A percentile compares a stretch with the other conserved stretches of the same genome.
These are phyloP conservation scores for Calephelis virginiensis DNA, from an alignment of 1,140 invertebrate species.

Conservation along the genomic window DNA sequence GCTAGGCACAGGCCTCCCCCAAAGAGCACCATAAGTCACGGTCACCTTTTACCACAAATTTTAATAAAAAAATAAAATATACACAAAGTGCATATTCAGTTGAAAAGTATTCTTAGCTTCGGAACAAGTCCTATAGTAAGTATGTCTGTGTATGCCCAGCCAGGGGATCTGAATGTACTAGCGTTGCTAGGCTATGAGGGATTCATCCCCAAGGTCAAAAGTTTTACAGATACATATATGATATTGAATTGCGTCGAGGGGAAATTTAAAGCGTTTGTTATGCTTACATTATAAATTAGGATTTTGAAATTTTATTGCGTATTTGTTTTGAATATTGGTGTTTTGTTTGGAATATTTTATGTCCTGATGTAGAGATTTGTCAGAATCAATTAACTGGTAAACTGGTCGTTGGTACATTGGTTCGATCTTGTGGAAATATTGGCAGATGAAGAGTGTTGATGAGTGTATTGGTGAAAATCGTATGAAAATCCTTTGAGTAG, in stretches of 20 bases:
- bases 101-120: conserved; percentile 47
- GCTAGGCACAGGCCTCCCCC: too few species aligned
- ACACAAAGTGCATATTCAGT: conserved; percentile 8
- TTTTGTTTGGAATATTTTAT: not conserved
- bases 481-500: too few species aligned
- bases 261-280: conserved; percentile 25
- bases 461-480: too few species aligned
- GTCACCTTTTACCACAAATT: too few species aligned
- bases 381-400: too few species aligned
- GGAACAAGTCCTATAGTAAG: conserved; percentile 44
- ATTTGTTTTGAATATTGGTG: not conserved
- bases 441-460: too few species aligned
- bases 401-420: too few species aligned
- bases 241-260: conserved; percentile 33
- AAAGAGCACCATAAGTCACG: too few species aligned
- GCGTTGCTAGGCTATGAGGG: conserved; percentile 71
- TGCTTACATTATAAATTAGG: conserved; percentile 20
- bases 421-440: too few species aligned
- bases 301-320: not conserved
- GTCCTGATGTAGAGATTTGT: too few species aligned
- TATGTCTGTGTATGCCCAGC: conserved; percentile 61
- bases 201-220: conserved; percentile 67
- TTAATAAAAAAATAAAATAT: conserved; percentile 15
- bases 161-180: conserved; percentile 61
- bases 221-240: conserved; percentile 53